Evolutionary conservation across 2,113 vertebrate species (phyloP).

Genomic region (Oncorhynchus gorbuscha): DNA sequence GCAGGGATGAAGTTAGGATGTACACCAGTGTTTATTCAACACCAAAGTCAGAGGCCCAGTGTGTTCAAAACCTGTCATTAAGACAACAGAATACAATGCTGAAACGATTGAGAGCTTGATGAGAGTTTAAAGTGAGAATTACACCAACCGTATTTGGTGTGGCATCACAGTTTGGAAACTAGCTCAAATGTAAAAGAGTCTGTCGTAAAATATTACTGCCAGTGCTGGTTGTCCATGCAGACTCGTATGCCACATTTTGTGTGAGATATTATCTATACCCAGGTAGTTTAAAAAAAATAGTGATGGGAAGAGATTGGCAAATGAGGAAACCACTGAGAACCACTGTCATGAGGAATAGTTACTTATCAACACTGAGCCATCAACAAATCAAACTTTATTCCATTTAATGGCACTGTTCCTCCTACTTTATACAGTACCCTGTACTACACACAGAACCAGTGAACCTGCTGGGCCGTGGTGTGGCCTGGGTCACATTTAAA

Average conservation of each 20-base stretch:
- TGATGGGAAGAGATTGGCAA: background rate
- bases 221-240: background rate
- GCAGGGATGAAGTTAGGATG: conserved; percentile 24
- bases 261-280: background rate
- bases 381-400: too few relatives aligned
- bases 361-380: too few relatives aligned
- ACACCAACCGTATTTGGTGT: conserved; percentile 21
- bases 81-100: conserved; percentile 36
- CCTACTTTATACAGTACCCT: too few relatives aligned
- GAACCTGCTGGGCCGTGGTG: conserved; percentile 37
- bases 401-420: too few relatives aligned
- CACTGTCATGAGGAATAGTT: background rate
- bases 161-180: conserved; percentile 10
- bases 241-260: background rate
- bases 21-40: conserved; percentile 21
- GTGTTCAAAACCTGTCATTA: conserved; percentile 46
- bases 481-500: conserved; percentile 54
- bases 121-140: conserved; percentile 42
- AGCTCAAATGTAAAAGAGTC: conserved; percentile 39
- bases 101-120: conserved; percentile 35
- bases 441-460: conserved; percentile 45
- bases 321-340: background rate
- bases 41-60: conserved; percentile 7
- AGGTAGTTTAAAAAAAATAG: background rate
- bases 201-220: background rate